Base-by-base conservation (phyloP, 2,113 vertebrate species). In the Chaenogobius annularis region DNA sequence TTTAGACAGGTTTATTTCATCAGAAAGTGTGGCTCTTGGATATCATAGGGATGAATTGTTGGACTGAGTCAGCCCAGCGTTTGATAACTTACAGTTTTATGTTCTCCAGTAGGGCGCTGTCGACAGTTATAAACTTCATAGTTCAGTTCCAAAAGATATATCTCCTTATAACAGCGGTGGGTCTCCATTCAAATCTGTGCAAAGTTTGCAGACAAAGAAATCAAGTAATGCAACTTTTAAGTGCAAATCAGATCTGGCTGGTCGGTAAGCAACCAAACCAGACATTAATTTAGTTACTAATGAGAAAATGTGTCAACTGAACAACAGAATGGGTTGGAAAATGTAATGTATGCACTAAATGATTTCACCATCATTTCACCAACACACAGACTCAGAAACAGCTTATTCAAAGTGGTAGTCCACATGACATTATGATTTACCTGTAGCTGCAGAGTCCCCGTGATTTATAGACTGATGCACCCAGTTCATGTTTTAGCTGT, bases 1-100 rank as follows among this genome's bases (percentile, higher is more conserved):
- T 74, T 77, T 46, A 73, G 78, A 74, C 78, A 55, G 61, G 65
- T 85, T 79, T 85, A 80, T 88, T 83, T 78, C 82, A 83, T 77
- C 75, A 59, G 74, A 81, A 70, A 66, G 37, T 50, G 61, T 65
- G 58, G 67, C 77, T 83, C 19, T 75, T 70, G 68, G 50, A 79
- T 68, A 82, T 84, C 76, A 73, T 44, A 69, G 31, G 58, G 74
- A 82, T 82, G 75, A 88, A 87, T 70, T 63, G 72, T 68, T 56
- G 31, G 67, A 74, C 73, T 80, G 82, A 86, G 81, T 86, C 81
- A 86, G 83, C 82, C 66, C 8, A 54, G 43, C 46, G 69, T 69
- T 65, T 79, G 72, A 84, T 79, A 84, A 79, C 82, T 80, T 1
- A 50, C 55, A 13, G 2, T 46, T 76, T 74, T 20, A 56, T 66